phyloP scores from a whole-genome alignment of 2,797 vertebrate species.

The Centroberyx gerrardi region DNA sequence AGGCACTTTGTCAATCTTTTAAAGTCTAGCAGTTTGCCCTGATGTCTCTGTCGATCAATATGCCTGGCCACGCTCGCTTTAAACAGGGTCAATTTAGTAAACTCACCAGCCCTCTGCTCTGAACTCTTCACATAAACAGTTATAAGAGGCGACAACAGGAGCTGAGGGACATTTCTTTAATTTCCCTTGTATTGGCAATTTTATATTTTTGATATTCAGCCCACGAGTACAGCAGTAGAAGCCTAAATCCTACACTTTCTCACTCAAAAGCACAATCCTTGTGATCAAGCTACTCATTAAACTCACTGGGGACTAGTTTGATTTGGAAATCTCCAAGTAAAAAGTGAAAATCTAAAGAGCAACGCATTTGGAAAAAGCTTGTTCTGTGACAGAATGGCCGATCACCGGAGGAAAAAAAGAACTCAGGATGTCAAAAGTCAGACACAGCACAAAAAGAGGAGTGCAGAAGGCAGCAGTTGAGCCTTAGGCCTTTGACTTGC shows the following conservation, averaged over 20 bases:
- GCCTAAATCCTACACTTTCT: too few species aligned
- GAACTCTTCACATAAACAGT: not conserved
- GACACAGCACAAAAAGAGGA: not conserved
- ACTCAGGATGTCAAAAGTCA: not conserved
- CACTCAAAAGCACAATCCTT: too few species aligned
- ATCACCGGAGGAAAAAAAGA: too few species aligned
- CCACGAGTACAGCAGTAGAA: too few species aligned
- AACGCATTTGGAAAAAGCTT: too few species aligned
- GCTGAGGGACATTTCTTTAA: not conserved
- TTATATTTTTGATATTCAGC: not conserved
- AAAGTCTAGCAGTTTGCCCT: not conserved
- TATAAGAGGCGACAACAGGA: not conserved
- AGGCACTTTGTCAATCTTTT: not conserved
- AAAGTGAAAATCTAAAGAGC: too few species aligned
- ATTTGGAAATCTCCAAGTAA: too few species aligned
- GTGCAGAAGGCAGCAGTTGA: not conserved
- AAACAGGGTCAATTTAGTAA: not conserved
- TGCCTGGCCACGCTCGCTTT: not conserved
- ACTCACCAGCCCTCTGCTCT: not conserved
- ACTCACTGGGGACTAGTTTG: not conserved
- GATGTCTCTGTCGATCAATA: constrained; percentile 8
- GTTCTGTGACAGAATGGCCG: too few species aligned
- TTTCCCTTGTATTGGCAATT: too few species aligned
- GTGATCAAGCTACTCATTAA: not conserved
- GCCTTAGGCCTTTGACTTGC: not conserved